Evolutionary conservation across 2,797 vertebrate genomes (phyloP).

Genomic region (Pachyuromys duprasi): DNA sequence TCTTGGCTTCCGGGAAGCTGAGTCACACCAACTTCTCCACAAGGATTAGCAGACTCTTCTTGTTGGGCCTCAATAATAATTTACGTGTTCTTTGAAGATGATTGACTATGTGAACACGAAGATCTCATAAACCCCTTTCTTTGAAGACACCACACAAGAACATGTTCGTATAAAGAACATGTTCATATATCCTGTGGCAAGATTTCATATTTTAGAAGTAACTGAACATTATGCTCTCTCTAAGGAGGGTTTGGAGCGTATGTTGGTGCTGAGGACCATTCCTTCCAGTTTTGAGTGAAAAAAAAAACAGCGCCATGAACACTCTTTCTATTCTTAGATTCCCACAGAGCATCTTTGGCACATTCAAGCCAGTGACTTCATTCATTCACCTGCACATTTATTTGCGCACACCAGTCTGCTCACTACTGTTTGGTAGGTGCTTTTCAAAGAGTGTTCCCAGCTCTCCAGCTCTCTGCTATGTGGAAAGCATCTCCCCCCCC

Average conservation of each 20-base stretch:
- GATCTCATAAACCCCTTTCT: background rate
- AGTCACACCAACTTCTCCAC: background rate
- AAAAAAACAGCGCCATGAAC: background rate
- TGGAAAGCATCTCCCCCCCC: too few relatives aligned
- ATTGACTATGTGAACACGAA: conserved; percentile 11
- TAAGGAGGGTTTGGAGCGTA: background rate
- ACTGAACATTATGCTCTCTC: background rate
- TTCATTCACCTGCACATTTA: too few relatives aligned
- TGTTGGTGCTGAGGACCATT: background rate
- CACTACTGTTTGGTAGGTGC: background rate
- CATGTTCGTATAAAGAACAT: too few relatives aligned
- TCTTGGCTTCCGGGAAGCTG: conserved; percentile 18
- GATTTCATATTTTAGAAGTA: background rate
- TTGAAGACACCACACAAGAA: background rate
- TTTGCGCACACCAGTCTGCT: background rate
- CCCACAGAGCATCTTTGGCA: background rate
- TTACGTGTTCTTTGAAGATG: conserved; percentile 2
- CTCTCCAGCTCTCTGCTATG: background rate
- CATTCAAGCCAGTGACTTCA: background rate
- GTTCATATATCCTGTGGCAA: background rate
- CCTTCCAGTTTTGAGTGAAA: conserved; percentile 14
- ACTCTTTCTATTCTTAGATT: too few relatives aligned
- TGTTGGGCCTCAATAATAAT: conserved; percentile 38
- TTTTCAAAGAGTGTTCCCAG: background rate
- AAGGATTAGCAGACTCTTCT: background rate